Evolutionary conservation across 53 echinoderm and acorn worm species (phyloP), one percentile per base, ranked within the genome.

Genomic region (Temnopleurus reevesii): DNA sequence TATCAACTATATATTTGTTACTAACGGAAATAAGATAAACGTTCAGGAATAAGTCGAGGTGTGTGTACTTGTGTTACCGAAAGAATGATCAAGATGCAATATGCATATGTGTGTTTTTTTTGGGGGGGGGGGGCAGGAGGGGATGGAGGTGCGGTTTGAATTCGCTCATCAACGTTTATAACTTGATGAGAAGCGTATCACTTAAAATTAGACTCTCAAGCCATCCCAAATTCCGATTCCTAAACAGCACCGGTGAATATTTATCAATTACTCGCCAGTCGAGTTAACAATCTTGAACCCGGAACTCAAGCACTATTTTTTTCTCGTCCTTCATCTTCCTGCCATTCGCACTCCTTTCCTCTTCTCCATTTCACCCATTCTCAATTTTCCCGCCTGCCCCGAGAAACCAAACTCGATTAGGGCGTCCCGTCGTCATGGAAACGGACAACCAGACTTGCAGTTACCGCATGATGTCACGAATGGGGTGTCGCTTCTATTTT

Each of bases 371-470:
- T 45, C 77, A 45, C 77, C 77, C 45, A 43, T 77, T 77, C 77
- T 77, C 45, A 46, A 79, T 26, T 49, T 46, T 49, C 28, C 79
- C 46, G 79, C 49, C 79, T 79, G 79, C 79, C 46, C 55, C 10
- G 55, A 4, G 83, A 36, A 83, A 55, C 56, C 54, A 83, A 83
- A 83, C 55, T 83, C 55, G 55, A 83, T 83, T 83, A 55, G 13
- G 35, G 83, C 83, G 83, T 83, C 83, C 83, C 83, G 83, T 83
- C 31, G 27, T 56, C 83, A 34, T 33, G 83, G 33, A 55, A 83
- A 55, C 83, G 83, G 54, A 53, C 54, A 21, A 54, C 36, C 55
- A 83, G 83, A 83, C 54, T 55, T 31, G 36, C 36, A 33, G 30
- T 56, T 49, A 25, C n/a, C 8, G 55, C 53, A 56, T 83, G 83